Evolutionary conservation across 1,140 invertebrate genomes (phyloP).

Genomic region (Bicyclus anynana): DNA sequence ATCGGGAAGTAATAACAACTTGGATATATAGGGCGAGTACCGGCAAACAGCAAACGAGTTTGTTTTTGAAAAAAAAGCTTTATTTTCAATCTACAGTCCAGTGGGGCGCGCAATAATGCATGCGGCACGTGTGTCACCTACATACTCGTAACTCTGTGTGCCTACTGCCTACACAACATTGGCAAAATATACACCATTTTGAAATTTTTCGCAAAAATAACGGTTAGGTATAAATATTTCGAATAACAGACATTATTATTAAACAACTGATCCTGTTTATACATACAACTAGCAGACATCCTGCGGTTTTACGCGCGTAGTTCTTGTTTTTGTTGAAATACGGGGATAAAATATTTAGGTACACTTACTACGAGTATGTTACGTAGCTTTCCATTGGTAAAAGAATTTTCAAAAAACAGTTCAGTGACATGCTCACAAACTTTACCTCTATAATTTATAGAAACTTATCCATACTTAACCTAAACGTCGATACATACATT

Average conservation of each 20-base stretch:
- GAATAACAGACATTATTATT: neutral
- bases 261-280: no score
- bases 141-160: constrained; percentile 9
- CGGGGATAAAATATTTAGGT: no score
- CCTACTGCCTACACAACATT: constrained; percentile 2
- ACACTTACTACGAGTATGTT: no score
- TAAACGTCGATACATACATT: no score
- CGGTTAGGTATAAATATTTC: neutral
- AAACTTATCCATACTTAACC: no score
- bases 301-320: no score
- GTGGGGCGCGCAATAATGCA: constrained; percentile 15
- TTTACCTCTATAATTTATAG: no score
- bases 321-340: no score
- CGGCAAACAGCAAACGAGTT: constrained; percentile 4
- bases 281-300: no score
- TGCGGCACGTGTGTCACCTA: constrained; percentile 10
- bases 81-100: constrained; percentile 18
- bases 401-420: no score
- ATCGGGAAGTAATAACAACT: neutral
- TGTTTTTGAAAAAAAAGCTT: constrained; percentile 15
- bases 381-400: no score
- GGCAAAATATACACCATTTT: neutral
- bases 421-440: no score
- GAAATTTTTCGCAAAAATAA: neutral
- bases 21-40: neutral